Base-by-base conservation (phyloP, 1,140 invertebrate genomes). In the Anagrus nilaparvatae region DNA sequence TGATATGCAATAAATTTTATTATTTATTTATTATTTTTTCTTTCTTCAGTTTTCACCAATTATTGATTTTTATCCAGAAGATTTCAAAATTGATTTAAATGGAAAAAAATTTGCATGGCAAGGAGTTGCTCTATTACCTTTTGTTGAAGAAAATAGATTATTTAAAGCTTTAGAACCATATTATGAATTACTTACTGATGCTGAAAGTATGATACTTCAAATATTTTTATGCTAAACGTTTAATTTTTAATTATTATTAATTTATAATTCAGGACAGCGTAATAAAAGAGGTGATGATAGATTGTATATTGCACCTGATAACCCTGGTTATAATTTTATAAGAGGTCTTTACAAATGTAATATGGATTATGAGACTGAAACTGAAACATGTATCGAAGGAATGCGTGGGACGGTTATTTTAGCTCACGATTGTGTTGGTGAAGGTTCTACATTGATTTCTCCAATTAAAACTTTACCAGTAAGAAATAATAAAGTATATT, bases 41-140 rank as follows among this genome's bases (percentile, higher is more conserved):
- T 43, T 34, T 34, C 38, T 47, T 24, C 52, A 89, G 83, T 80
- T 84, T 51, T 99, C 95, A 1, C 67, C 87, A 1, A 98, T 99
- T 31, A 97, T 99, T 50, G 97, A 99, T 67, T 99, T 99, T 69
- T 99, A 99, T 71, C 97, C 97, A 0, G 82, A 81, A 60, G 90
- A 99, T 60, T 99, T 99, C 63, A 95, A 94, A 69, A 95, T 97
- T 46, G 97, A 99, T 72, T 68, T 99, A 33, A 99, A 99, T 72
- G 97, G 97, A 13, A 99, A 99, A 66, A 98, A 97, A 67, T 98
- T 89, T 70, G 95, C 95, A 36, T 99, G 96, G 96, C 95, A 98
- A 73, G 96, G 96, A 43, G 96, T 99, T 8, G 96, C 96, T 5
- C 63, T 99, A 8, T 67, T 99, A 35, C 97, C 97, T 23, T 99